Conservation (phyloP, 2,888 invertebrate genomes). For the Hyalella azteca region DNA sequence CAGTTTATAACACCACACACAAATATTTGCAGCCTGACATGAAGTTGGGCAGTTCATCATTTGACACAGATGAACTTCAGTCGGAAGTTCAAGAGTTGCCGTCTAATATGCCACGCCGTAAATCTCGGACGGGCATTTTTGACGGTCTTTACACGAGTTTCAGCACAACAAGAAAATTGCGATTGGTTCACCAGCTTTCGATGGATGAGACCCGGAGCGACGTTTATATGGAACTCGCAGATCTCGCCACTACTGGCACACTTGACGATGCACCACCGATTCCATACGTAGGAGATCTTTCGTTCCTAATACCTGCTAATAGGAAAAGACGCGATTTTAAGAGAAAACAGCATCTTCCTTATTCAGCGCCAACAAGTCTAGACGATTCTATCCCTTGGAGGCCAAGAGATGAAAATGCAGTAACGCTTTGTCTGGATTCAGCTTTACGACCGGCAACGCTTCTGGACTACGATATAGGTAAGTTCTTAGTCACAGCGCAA, state of each 20-base stretch:
- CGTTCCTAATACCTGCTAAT: constrained; percentile 49
- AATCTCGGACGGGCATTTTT: constrained; percentile 55
- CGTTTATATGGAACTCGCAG: constrained; percentile 56
- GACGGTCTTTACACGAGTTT: constrained; percentile 56
- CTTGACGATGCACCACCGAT: constrained; percentile 52
- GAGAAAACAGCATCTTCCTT: constrained; percentile 44
- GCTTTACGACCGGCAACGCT: constrained; percentile 51
- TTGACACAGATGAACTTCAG: constrained; percentile 55
- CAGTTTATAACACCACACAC: not conserved
- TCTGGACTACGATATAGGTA: constrained; percentile 11
- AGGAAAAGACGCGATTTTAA: constrained; percentile 48
- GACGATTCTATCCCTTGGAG: constrained; percentile 37
- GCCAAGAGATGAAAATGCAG: constrained; percentile 41
- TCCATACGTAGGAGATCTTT: constrained; percentile 55
- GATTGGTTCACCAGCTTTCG: constrained; percentile 56
- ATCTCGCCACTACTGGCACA: constrained; percentile 43
- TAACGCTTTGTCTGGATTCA: constrained; percentile 52
- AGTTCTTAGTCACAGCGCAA: too few relatives aligned
- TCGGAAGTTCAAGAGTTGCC: constrained; percentile 53
- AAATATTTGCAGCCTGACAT: constrained; percentile 19
- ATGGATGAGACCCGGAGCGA: constrained; percentile 55
- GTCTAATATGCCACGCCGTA: constrained; percentile 53
- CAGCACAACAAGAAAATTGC: constrained; percentile 50
- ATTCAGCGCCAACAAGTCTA: constrained; percentile 55
- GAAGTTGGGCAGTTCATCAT: constrained; percentile 47